These are phyloP conservation scores for Patagioenas fasciata DNA, from an alignment of 2,113 vertebrate species.

Conservation along the genomic window DNA sequence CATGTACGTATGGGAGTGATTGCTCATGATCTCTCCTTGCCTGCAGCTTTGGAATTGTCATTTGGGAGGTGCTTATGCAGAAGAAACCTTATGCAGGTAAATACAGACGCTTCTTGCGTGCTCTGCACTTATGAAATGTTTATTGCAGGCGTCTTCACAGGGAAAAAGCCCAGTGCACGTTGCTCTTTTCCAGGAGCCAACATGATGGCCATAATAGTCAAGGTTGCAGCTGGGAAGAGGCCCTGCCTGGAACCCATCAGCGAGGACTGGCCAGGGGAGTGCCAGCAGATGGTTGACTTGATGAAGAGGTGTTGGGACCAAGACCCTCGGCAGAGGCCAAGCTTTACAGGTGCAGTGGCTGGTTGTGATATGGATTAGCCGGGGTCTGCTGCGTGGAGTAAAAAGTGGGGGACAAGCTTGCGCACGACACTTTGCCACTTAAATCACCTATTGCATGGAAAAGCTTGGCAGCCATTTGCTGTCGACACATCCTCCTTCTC, in stretches of 20 bases:
- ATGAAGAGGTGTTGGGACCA: slow-evolving; percentile 87
- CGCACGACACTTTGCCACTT: fast-evolving
- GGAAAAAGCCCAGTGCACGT: fast-evolving
- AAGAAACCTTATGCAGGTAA: slow-evolving; percentile 85
- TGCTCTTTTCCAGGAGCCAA: slow-evolving; percentile 72
- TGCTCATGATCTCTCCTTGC: background rate
- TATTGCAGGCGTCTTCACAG: background rate
- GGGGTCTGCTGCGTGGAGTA: too few relatives aligned
- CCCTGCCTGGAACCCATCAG: slow-evolving; percentile 76
- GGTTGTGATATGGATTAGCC: fast-evolving
- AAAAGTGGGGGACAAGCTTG: background rate
- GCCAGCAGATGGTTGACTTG: slow-evolving; percentile 79
- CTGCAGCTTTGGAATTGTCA: slow-evolving; percentile 84
- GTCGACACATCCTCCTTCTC: background rate
- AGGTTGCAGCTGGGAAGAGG: slow-evolving; percentile 78
- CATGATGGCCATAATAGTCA: slow-evolving; percentile 80
- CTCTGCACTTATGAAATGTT: background rate
- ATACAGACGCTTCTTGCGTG: background rate
- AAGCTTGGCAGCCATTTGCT: background rate
- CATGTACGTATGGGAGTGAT: background rate
- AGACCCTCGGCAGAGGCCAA: slow-evolving; percentile 75
- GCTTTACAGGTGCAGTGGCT: slow-evolving; percentile 65
- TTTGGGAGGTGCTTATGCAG: slow-evolving; percentile 90
- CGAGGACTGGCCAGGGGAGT: slow-evolving; percentile 75
- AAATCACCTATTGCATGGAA: fast-evolving